Base-by-base conservation (phyloP, 1,140 invertebrate genomes). In the Leptestheria dahalacensis region DNA sequence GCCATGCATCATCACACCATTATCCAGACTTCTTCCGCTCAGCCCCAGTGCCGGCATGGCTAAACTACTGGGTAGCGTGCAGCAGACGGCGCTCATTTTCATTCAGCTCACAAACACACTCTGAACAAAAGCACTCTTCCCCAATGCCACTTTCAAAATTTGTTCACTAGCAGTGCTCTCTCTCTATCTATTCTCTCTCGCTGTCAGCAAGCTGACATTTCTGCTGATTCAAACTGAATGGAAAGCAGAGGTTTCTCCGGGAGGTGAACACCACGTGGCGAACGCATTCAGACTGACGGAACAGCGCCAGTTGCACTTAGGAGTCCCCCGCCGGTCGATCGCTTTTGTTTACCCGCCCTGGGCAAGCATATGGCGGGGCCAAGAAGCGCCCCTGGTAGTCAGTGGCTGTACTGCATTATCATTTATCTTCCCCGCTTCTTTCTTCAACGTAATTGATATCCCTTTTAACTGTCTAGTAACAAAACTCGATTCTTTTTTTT, bases 11-110 rank as follows among this genome's bases (percentile, higher is more conserved):
- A 26, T 25, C 3, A 33, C 26, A 54, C 24, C 11, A 18, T 23
- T 25, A 29, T 21, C 24, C 21, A 54, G 10, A 12, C 53, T 33
- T 12, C 28, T 29, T 25, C 53, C 53, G 26, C 33, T 15, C 6
- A 41, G 15, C 6, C 33, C 33, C 6, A 41, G 15, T 15, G 53
- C 33, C 12, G 53, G 9, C 53, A 55, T 55, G 15, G 33, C 15
- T n/a, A 24, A n/a, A 21, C 15, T 21, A 55, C 26, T 55, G 3
- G 53, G 53, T 33, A 41, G 20, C 10, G 53, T 33, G 33, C 53
- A 55, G 33, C 53, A 55, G 33, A 55, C n/a, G n/a, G 53, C 53
- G 26, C 53, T 55, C 53, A 55, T 55, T n/a, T 29, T 41, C 33
- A 41, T 41, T 41, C 33, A 41, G 33, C 33, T n/a, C n/a, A n/a